phyloP scores from a whole-genome alignment of 37 sponge, comb jelly and placozoan species.

The Chondrilla cf. caribensis region DNA sequence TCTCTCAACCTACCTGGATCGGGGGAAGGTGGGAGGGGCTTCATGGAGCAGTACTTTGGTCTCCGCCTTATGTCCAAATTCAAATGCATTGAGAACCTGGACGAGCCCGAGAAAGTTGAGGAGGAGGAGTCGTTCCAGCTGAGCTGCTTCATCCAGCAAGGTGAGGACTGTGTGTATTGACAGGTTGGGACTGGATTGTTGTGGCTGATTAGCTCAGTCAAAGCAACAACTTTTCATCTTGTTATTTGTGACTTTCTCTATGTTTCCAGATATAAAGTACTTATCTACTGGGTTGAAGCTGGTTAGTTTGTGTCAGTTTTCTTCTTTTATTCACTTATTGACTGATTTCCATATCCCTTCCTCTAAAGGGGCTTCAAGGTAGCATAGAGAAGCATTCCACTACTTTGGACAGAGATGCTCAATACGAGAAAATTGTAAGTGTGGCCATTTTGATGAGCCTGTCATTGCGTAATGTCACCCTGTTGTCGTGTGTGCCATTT shows the following conservation, averaged over 20 bases:
- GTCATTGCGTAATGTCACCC: not conserved
- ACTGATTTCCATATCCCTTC: not conserved
- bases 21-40: conserved; percentile 25
- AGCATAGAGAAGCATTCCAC: conserved; percentile 80
- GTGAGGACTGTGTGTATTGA: conserved; percentile 12
- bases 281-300: conserved; percentile 68
- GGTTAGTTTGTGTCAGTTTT: conserved; percentile 39
- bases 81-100: conserved; percentile 76
- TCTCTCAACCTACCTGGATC: conserved; percentile 28
- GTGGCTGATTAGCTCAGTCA: no score
- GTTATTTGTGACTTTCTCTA: not conserved
- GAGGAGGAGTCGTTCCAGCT: conserved; percentile 73
- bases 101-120: conserved; percentile 66
- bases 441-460: not conserved
- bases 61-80: conserved; percentile 2
- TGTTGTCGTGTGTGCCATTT: no score
- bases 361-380: conserved; percentile 75
- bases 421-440: conserved; percentile 75
- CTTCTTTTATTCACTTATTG: not conserved
- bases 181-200: not conserved
- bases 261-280: conserved; percentile 76
- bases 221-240: no score
- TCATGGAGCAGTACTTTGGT: conserved; percentile 81
- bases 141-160: conserved; percentile 83
- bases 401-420: conserved; percentile 74